A percentile compares a stretch with the other conserved stretches of the same genome.
These are phyloP conservation scores for Drosophila ezoana DNA, from an alignment of 2,888 invertebrate genomes.

Conservation along the genomic window DNA sequence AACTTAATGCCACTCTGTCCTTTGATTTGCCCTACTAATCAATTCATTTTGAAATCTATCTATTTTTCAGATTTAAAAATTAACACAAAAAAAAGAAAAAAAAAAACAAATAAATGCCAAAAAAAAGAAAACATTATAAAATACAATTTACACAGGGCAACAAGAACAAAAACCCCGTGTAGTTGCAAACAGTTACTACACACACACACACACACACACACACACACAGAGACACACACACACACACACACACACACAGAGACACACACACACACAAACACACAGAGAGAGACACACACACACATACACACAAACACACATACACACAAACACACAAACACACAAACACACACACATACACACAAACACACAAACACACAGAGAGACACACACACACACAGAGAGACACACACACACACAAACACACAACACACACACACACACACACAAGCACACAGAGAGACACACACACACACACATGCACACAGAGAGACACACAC, in stretches of 20 bases:
- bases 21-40: constrained; percentile 55
- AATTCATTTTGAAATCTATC: constrained; percentile 37
- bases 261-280: constrained; percentile 19
- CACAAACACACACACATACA: constrained; percentile 17
- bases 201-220: constrained; percentile 21
- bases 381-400: constrained; percentile 13
- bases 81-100: constrained; percentile 36
- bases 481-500: constrained; percentile 16
- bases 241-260: constrained; percentile 20
- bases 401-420: constrained; percentile 15
- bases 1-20: constrained; percentile 45
- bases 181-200: constrained; percentile 47
- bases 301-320: constrained; percentile 22
- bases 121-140: constrained; percentile 34
- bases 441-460: constrained; percentile 22
- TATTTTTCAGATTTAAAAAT: constrained; percentile 62
- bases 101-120: constrained; percentile 21
- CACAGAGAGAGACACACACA: constrained; percentile 17
- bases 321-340: constrained; percentile 19
- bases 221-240: constrained; percentile 27
- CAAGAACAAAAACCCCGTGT: constrained; percentile 18
- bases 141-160: constrained; percentile 51
- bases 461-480: constrained; percentile 26
- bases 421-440: constrained; percentile 22
- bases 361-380: constrained; percentile 20